Conservation (phyloP, 2,113 vertebrate genomes). For the Helogale parvula region DNA sequence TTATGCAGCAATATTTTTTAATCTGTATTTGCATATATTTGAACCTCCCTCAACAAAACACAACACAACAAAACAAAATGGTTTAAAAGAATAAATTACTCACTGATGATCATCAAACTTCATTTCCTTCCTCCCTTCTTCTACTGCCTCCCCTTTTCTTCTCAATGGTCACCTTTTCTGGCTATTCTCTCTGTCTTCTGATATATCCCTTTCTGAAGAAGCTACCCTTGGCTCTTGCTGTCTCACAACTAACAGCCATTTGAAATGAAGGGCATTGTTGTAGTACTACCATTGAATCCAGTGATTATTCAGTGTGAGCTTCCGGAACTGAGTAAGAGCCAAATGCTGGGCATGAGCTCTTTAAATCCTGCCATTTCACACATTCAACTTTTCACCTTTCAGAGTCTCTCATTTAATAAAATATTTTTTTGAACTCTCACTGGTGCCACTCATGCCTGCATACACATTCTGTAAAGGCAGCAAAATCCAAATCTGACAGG, state of each 20-base stretch:
- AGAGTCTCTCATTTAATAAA: background rate
- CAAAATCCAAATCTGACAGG: background rate
- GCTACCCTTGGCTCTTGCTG: background rate
- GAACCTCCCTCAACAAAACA: background rate
- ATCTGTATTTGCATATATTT: background rate
- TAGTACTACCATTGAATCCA: background rate
- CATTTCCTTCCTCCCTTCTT: background rate
- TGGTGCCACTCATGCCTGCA: background rate
- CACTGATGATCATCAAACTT: background rate
- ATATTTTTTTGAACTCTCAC: background rate
- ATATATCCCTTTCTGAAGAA: background rate
- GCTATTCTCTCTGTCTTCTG: background rate
- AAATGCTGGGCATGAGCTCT: background rate
- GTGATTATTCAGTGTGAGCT: background rate
- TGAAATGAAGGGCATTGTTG: background rate
- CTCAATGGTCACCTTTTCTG: background rate
- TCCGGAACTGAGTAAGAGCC: background rate
- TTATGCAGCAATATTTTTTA: background rate
- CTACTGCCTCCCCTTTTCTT: background rate
- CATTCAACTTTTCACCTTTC: background rate
- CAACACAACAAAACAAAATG: background rate
- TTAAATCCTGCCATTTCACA: background rate
- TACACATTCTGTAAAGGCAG: background rate
- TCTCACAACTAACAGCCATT: background rate
- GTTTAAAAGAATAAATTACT: background rate